These are phyloP conservation scores for silkworm (Bombyx mori) DNA, from an alignment of 1,140 invertebrate genomes.

Conservation along the genomic window ASM3026992v2 NC_085116.1:2541001-2541500, in stretches of 20 bases:
- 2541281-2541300: conserved; percentile 74
- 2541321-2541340: conserved; percentile 80
- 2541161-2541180: not conserved
- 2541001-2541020: no score
- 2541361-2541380: conserved; percentile 74
- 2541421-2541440: no score
- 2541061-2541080: no score
- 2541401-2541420: conserved; percentile 58
- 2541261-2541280: conserved; percentile 78
- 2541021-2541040: no score
- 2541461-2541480: no score
- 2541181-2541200: not conserved
- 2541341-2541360: conserved; percentile 76
- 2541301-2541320: conserved; percentile 79
- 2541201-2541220: conserved; percentile 74
- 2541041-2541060: no score
- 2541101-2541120: no score
- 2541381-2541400: conserved; percentile 83
- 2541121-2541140: not conserved
- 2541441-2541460: no score
- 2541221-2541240: conserved; percentile 66
- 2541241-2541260: conserved; percentile 85
- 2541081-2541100: not conserved
- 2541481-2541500: no score
- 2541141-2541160: not conserved